Percentiles rank a stretch among this genome's conserved stretches.
These are phyloP conservation scores for Hydrotaea diabolus DNA, from an alignment of 2,888 invertebrate species.

Conservation along the genomic window DNA sequence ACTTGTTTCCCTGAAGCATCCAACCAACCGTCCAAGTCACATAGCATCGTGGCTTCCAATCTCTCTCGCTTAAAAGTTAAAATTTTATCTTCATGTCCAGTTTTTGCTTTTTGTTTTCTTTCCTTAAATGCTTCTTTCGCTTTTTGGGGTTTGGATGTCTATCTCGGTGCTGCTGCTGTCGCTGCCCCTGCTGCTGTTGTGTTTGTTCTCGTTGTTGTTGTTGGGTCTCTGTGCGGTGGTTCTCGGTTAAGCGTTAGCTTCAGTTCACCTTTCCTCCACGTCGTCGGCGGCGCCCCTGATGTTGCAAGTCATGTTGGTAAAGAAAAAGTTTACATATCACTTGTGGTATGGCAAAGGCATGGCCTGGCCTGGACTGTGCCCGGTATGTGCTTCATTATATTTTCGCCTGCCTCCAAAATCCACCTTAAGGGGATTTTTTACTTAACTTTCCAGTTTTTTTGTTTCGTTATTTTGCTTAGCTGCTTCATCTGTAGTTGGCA, in stretches of 20 bases:
- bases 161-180: constrained; percentile 36
- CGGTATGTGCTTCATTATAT: background rate
- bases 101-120: constrained; percentile 35
- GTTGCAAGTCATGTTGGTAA: constrained; percentile 53
- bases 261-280: background rate
- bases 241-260: constrained; percentile 27
- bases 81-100: constrained; percentile 61
- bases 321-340: constrained; percentile 21
- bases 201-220: background rate
- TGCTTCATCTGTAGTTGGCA: constrained; percentile 30
- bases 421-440: constrained; percentile 43
- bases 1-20: constrained; percentile 52
- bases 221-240: too few species aligned
- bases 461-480: background rate
- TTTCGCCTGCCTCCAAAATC: constrained; percentile 29
- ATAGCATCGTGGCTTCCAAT: background rate
- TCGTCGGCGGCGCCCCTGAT: too few species aligned
- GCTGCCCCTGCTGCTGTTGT: constrained; percentile 6
- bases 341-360: too few species aligned
- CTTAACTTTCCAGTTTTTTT: constrained; percentile 53
- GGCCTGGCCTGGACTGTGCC: background rate
- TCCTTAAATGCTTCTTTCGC: constrained; percentile 35
- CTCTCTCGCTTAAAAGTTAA: constrained; percentile 19
- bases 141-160: constrained; percentile 46
- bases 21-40: background rate